These are phyloP conservation scores for Phaedon cochleariae DNA, from an alignment of 2,888 invertebrate species.

Conservation along the genomic window DNA sequence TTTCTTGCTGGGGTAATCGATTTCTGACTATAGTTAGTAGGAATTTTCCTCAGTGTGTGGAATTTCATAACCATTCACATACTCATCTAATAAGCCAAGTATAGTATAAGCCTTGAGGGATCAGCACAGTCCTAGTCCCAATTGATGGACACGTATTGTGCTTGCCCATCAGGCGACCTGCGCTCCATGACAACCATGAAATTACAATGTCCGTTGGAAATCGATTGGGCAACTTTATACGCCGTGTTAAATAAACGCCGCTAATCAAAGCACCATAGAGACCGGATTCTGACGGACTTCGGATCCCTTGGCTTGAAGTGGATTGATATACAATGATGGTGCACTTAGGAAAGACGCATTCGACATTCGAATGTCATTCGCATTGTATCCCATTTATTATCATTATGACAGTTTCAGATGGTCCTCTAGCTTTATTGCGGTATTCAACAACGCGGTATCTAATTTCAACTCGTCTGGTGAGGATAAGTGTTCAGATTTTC, in stretches of 20 bases:
- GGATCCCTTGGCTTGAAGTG: slow-evolving; percentile 46
- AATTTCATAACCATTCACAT: slow-evolving; percentile 5
- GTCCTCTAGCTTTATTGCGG: no score
- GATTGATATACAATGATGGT: slow-evolving; percentile 59
- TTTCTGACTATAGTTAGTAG: no score
- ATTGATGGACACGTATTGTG: slow-evolving; percentile 59
- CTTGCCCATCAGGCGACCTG: slow-evolving; percentile 57
- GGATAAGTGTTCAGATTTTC: no score
- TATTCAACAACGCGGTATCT: no score
- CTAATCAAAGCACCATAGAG: slow-evolving; percentile 49
- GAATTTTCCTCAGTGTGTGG: no score
- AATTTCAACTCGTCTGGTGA: no score
- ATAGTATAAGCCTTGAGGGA: slow-evolving; percentile 58
- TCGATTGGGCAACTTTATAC: slow-evolving; percentile 61
- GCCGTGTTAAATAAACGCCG: slow-evolving; percentile 54
- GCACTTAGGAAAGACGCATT: slow-evolving; percentile 48
- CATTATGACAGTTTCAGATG: no score
- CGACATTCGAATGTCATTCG: slow-evolving; percentile 17
- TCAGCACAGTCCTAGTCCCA: no score
- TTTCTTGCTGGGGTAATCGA: no score
- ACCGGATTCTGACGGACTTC: slow-evolving; percentile 33
- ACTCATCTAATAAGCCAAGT: slow-evolving; percentile 33
- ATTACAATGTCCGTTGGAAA: slow-evolving; percentile 63
- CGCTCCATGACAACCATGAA: slow-evolving; percentile 62
- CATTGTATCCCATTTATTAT: background rate